phyloP scores from a whole-genome alignment of 1,140 invertebrate species.

The Heliconius congener region DNA sequence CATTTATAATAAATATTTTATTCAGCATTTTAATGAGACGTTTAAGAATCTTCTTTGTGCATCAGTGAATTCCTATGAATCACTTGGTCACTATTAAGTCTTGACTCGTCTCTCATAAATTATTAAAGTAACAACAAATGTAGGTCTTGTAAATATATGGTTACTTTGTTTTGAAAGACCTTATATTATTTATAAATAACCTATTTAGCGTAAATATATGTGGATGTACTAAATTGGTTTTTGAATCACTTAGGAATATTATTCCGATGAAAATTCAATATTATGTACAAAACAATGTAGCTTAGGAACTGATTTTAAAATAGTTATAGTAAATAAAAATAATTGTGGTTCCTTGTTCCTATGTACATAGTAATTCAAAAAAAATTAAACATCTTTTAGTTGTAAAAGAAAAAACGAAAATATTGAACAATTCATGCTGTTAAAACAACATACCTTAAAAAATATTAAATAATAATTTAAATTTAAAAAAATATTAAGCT shows the following conservation, averaged over 20 bases:
- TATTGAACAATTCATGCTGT: too few relatives aligned
- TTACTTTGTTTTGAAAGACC: background rate
- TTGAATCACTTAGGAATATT: background rate
- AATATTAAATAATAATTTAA: background rate
- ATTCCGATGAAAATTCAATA: too few relatives aligned
- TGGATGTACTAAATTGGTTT: background rate
- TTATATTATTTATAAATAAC: background rate
- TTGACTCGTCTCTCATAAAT: constrained; percentile 12
- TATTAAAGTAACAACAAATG: background rate
- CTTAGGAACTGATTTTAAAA: too few relatives aligned
- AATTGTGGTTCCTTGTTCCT: too few relatives aligned
- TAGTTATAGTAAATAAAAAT: too few relatives aligned
- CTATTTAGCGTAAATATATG: background rate
- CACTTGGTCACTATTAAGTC: constrained; percentile 13
- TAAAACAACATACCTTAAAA: too few relatives aligned
- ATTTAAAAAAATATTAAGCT: background rate
- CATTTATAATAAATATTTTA: constrained; percentile 27
- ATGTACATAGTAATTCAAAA: too few relatives aligned
- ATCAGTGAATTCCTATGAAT: constrained; percentile 27
- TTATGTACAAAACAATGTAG: too few relatives aligned
- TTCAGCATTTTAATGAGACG: constrained; percentile 30
- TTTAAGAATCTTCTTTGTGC: constrained; percentile 27
- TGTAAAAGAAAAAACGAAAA: too few relatives aligned
- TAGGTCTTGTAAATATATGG: background rate
- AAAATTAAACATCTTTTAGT: too few relatives aligned